Conservation (phyloP, 2,888 invertebrate genomes). For the Amphipoea oculea region DNA sequence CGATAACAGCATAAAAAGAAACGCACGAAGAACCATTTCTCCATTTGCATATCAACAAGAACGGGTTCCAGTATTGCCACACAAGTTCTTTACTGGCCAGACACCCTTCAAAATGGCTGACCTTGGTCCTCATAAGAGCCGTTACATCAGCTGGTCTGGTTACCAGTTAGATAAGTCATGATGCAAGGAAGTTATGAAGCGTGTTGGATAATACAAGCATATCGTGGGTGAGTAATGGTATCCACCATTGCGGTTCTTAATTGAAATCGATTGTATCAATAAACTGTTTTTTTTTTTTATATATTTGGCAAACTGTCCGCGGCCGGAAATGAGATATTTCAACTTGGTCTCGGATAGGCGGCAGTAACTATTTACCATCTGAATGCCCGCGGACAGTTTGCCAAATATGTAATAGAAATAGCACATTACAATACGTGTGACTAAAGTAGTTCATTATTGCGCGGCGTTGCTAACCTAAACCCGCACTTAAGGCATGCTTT, state of each 20-base stretch:
- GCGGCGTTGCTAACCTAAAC: too few relatives aligned
- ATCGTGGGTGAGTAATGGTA: slow-evolving; percentile 2
- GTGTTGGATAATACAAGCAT: slow-evolving; percentile 14
- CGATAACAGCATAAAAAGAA: neutral
- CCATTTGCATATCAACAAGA: slow-evolving; percentile 31
- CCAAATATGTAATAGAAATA: too few relatives aligned
- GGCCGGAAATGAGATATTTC: too few relatives aligned
- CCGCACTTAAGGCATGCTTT: too few relatives aligned
- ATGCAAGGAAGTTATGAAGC: slow-evolving; percentile 26
- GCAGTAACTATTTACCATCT: too few relatives aligned
- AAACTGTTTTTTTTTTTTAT: neutral
- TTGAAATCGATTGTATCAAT: slow-evolving; percentile 17
- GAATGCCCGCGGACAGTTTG: too few relatives aligned
- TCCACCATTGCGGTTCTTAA: neutral
- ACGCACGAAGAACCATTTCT: slow-evolving; percentile 39
- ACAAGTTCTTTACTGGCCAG: slow-evolving; percentile 42
- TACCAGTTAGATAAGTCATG: slow-evolving; percentile 23
- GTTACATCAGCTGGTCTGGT: slow-evolving; percentile 26
- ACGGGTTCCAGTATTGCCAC: slow-evolving; percentile 41
- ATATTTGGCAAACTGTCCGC: neutral
- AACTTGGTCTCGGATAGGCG: too few relatives aligned
- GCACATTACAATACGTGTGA: too few relatives aligned
- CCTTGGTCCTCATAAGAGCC: slow-evolving; percentile 47
- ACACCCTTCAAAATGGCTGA: slow-evolving; percentile 30
- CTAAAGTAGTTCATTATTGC: too few relatives aligned